Base-by-base conservation (phyloP, 2,888 invertebrate species). In the Yponomeuta plumbellus region DNA sequence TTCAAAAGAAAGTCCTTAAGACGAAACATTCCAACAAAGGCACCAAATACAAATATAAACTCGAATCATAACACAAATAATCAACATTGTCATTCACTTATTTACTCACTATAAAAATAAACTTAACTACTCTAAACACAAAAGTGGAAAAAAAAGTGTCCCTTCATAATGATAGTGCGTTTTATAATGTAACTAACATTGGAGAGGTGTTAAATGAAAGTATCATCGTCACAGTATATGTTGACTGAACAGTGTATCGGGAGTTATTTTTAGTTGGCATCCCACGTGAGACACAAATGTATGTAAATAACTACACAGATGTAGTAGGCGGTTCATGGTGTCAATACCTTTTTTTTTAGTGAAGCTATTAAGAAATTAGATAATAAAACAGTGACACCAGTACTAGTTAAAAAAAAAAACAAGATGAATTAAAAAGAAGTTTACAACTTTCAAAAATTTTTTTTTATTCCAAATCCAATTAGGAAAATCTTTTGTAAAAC, bases 191-290 rank as follows among this genome's bases (percentile, higher is more conserved):
- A 52, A 52, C 44, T 52, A 17, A 52, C 17, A 52, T 52, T 17
- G 17, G 44, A 52, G 44, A 52, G 44, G 44, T 52, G 44, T 52
- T 52, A 52, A 52, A 52, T 52, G 13, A 52, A 52, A 52, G 44
- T 52, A 13, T 52, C 44, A 52, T 52, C 44, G 26, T 61, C 61
- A 61, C 61, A 34, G 34, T 58, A 8, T 17, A 17, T 52, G 44
- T 52, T 34, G 34, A 34, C 34, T 34, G 34, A 17, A 52, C 44
- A 17, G 17, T 61, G 40, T 21, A 40, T 67, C 20, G 22, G 67
- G 58, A 68, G 64, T 61, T 89, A 89, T 88, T 86, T 84, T 79
- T 89, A 89, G 88, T 83, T 74, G 74, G 68, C 84, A 81, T 78
- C 84, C 83, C 84, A 87, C 83, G 75, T 85, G 84, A 85, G 80